These are phyloP conservation scores for Antrozous pallidus DNA, from an alignment of 2,797 vertebrate species.

Conservation along the genomic window DNA sequence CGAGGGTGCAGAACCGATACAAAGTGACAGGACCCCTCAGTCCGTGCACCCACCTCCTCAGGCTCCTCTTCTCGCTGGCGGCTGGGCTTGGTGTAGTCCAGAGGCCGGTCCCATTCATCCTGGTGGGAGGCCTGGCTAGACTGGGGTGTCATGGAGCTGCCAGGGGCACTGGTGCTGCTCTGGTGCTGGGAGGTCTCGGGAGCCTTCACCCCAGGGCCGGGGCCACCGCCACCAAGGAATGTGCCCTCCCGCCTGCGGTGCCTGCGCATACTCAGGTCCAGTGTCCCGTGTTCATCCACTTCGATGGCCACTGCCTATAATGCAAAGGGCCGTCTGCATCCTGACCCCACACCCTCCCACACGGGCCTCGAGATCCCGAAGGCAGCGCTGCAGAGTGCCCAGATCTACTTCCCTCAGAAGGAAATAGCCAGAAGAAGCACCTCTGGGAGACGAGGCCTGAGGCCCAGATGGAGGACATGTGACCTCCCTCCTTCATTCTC, in stretches of 20 bases:
- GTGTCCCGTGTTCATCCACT: slow-evolving; percentile 97
- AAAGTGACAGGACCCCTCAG: background rate
- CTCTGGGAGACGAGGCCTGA: background rate
- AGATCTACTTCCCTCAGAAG: background rate
- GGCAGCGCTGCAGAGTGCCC: background rate
- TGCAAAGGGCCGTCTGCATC: background rate
- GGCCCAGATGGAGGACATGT: accelerated
- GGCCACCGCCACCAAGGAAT: slow-evolving; percentile 85
- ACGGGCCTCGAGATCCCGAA: accelerated
- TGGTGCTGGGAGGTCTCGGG: slow-evolving; percentile 92
- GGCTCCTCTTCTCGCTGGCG: slow-evolving; percentile 94
- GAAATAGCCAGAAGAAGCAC: background rate
- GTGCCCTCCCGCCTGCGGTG: slow-evolving; percentile 90
- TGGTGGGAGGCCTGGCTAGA: slow-evolving; percentile 92
- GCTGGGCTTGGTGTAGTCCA: slow-evolving; percentile 98
- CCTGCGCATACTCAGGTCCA: slow-evolving; percentile 99
- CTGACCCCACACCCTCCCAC: background rate
- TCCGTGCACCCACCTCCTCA: slow-evolving; percentile 88
- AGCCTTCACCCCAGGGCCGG: slow-evolving; percentile 90
- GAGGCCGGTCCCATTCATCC: slow-evolving; percentile 97
- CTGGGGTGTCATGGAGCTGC: slow-evolving; percentile 92
- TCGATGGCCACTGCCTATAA: slow-evolving; percentile 93
- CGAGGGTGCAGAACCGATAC: background rate
- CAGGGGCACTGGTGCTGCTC: slow-evolving; percentile 89
- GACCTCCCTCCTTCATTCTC: background rate